Base-by-base conservation (phyloP, 2,113 vertebrate species). In the Litocranius walleri region DNA sequence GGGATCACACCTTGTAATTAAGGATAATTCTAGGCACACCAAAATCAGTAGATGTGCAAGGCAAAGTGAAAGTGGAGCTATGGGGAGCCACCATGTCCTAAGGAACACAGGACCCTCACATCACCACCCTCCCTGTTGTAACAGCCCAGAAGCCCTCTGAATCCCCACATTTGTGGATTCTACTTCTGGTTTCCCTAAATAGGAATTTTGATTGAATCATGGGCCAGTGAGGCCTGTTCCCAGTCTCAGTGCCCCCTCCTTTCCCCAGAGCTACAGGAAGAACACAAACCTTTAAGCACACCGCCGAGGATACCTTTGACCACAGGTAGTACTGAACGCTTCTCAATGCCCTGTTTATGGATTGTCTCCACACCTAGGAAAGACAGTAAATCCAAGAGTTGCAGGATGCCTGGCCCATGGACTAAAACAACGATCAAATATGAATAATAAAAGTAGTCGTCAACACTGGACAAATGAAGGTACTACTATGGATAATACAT, bases 401-500 rank as follows among this genome's bases (percentile, higher is more conserved):
- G 43, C 43, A 45, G 43, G 43, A 45, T 6, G 7, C 43, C 67
- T 40, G 11, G 67, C 6, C 19, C 67, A 25, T 52, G 52, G 15
- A 52, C 52, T 16, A 52, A 52, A 52, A 52, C 52, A 52, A 17
- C 1, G 52, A 52, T 52, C 52, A 52, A 52, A 52, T 6, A 17
- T 52, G 52, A 17, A 71, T 71, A 2, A 36, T 21, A 36, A 36
- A 36, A 21, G 9, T 36, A 71, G 4, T 36, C 1, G 0, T 64
- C 15, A 64, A n/a, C 30, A n/a, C 0, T n/a, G 30, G 7, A n/a
- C 59, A 4, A 64, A n/a, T 1, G 3, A 64, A 15, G 15, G 62
- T 9, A n/a, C 0, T 17, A 17, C 0, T n/a, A 17, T 17, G 30
- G 62, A 64, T 64, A 64, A 64, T 64, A 64, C 0, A 0, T 1